Percentiles rank a stretch among this genome's conserved stretches.
These are phyloP conservation scores for Priocnemis perturbator DNA, from an alignment of 2,888 invertebrate genomes.

Conservation along the genomic window DNA sequence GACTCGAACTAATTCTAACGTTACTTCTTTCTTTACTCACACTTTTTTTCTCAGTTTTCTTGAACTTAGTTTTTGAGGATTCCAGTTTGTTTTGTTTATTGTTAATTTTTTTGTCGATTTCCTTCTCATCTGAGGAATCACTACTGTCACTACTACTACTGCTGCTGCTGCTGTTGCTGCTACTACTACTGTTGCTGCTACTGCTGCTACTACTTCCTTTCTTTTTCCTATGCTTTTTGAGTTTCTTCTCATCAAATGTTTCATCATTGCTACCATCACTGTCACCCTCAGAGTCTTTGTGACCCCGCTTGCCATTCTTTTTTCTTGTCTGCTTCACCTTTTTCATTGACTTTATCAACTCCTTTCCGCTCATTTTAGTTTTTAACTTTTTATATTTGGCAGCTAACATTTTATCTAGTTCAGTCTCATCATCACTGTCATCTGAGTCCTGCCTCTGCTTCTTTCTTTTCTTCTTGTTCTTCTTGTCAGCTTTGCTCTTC, in stretches of 20 bases:
- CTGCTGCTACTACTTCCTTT: conserved; percentile 34
- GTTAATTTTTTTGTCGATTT: conserved; percentile 20
- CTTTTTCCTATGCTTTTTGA: conserved; percentile 22
- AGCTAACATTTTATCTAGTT: conserved; percentile 82
- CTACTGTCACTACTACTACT: conserved; percentile 22
- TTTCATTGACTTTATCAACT: conserved; percentile 68
- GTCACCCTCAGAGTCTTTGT: conserved; percentile 16
- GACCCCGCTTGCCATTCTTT: conserved; percentile 49
- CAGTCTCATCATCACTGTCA: conserved; percentile 65
- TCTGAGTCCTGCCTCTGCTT: conserved; percentile 72
- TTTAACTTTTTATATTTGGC: conserved; percentile 83
- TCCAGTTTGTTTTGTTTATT: conserved; percentile 21
- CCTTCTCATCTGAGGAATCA: conserved; percentile 15
- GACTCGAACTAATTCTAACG: conserved; percentile 15
- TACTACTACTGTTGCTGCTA: conserved; percentile 34
- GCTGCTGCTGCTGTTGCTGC: conserved; percentile 22
- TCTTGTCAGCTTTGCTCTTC: conserved; percentile 64
- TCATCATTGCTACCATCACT: conserved; percentile 18
- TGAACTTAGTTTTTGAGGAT: background rate
- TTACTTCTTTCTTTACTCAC: conserved; percentile 29
- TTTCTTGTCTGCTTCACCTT: conserved; percentile 64
- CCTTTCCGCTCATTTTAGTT: conserved; percentile 76
- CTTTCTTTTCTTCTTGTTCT: conserved; percentile 69
- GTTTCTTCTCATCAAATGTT: conserved; percentile 27
- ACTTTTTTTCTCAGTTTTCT: conserved; percentile 11